A percentile compares a stretch with the other conserved stretches of the same genome.
Conservation (phyloP, 2,888 invertebrate species). For the Rhagonycha fulva region DNA sequence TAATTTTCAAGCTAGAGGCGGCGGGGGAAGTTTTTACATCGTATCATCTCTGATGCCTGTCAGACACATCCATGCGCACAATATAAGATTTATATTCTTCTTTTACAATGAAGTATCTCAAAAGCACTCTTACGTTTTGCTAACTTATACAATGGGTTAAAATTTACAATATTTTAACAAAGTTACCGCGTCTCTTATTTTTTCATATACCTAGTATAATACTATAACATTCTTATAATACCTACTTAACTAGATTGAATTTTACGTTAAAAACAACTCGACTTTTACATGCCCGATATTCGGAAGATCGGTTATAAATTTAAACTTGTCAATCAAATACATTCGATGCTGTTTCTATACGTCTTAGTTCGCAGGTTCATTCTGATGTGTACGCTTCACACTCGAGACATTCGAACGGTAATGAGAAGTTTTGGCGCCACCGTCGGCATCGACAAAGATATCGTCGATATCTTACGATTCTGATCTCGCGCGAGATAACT, state of each 20-base stretch:
- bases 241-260: neutral
- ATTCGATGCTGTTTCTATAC: conserved; percentile 12
- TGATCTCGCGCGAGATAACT: conserved; percentile 54
- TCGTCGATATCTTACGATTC: conserved; percentile 53
- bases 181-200: conserved; percentile 11
- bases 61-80: conserved; percentile 47
- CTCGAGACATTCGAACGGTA: conserved; percentile 38
- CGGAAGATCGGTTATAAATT: neutral
- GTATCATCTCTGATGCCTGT: conserved; percentile 47
- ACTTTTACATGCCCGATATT: neutral
- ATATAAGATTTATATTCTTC: conserved; percentile 49
- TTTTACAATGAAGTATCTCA: conserved; percentile 39
- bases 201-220: neutral
- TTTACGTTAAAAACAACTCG: neutral
- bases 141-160: conserved; percentile 23
- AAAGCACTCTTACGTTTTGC: conserved; percentile 26
- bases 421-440: conserved; percentile 55
- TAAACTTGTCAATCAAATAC: neutral
- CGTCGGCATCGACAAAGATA: conserved; percentile 53
- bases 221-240: neutral
- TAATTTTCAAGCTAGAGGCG: conserved; percentile 45
- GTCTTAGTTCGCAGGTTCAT: conserved; percentile 23
- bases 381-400: conserved; percentile 29
- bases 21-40: conserved; percentile 45
- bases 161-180: conserved; percentile 18